Evolutionary conservation across 35 echinoderm and acorn worm species (phyloP).

Genomic region (Heliocidaris tuberculata): DNA sequence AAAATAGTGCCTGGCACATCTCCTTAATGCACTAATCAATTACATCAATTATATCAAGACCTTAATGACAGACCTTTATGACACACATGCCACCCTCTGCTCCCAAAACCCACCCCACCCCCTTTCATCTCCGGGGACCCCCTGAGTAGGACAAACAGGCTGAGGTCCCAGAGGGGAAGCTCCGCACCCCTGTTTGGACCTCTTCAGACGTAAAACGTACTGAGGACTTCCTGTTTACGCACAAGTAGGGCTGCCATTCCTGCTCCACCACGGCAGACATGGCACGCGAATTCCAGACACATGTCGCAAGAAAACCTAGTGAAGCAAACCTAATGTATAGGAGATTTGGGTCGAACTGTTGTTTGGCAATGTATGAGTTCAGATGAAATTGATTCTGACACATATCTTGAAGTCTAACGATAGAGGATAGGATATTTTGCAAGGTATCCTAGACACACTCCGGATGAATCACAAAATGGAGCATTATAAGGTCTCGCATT

Average conservation of each 20-base stretch:
- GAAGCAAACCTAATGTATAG: background rate
- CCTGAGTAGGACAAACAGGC: background rate
- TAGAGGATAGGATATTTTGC: background rate
- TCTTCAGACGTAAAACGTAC: slow-evolving; percentile 20
- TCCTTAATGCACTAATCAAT: no score
- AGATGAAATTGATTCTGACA: background rate
- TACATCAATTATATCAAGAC: no score
- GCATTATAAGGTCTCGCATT: background rate
- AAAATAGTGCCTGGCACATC: no score
- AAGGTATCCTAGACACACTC: background rate
- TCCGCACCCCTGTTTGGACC: background rate
- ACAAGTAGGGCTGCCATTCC: background rate
- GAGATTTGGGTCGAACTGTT: background rate
- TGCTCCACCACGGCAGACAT: background rate
- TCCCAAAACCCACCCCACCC: background rate
- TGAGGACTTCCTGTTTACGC: slow-evolving; percentile 26
- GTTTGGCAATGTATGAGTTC: background rate
- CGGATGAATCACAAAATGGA: background rate
- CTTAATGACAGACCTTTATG: background rate
- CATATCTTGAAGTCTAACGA: background rate
- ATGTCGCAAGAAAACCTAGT: background rate
- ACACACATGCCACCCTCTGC: background rate
- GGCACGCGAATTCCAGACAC: slow-evolving; percentile 14
- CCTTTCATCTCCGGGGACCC: background rate
- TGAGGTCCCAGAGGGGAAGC: background rate